phyloP scores from a whole-genome alignment of 2,113 vertebrate genomes.

The Dromaius novaehollandiae region DNA sequence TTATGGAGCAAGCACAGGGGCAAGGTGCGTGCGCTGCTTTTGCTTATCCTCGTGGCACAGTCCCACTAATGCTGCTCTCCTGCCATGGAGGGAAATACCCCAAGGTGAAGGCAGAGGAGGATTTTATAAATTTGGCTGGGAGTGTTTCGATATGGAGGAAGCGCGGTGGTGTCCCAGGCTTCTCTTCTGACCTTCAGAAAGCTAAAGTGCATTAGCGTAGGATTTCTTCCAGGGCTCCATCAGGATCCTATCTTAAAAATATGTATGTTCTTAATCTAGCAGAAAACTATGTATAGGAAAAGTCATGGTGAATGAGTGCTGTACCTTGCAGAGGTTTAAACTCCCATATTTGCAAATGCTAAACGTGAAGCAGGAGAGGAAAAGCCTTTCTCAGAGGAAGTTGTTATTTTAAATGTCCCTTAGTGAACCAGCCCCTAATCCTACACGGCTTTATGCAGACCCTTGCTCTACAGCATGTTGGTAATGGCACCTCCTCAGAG shows the following conservation, averaged over 20 bases:
- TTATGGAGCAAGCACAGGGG: not conserved
- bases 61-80: not conserved
- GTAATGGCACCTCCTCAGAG: no score
- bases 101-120: no score
- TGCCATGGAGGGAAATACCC: no score
- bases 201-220: not conserved
- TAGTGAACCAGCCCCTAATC: not conserved
- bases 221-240: not conserved
- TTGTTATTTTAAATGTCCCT: not conserved
- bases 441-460: not conserved
- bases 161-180: no score
- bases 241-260: not conserved
- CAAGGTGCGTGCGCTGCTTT: rapidly evolving
- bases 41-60: not conserved
- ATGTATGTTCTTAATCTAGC: not conserved
- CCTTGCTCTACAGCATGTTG: not conserved
- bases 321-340: not conserved
- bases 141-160: not conserved
- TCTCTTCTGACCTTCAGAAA: not conserved
- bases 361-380: not conserved
- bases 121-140: no score
- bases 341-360: not conserved
- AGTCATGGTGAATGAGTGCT: not conserved
- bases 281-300: not conserved
- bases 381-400: not conserved